Evolutionary conservation across 2,888 invertebrate genomes (phyloP), one percentile per base, ranked within the genome.

Genomic region (Cheilosia pagana): DNA sequence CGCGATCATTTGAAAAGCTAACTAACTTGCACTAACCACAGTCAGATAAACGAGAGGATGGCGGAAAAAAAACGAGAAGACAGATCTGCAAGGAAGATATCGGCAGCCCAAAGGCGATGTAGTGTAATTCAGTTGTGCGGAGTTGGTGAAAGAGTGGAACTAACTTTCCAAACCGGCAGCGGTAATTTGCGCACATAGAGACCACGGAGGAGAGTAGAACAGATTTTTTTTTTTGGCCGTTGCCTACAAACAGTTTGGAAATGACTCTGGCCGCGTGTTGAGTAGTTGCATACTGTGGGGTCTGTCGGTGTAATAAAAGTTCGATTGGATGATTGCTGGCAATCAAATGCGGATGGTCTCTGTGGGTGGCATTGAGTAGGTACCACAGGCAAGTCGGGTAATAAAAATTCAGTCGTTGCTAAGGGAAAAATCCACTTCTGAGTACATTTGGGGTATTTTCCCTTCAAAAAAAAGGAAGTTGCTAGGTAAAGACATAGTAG

Each of bases 1-100:
- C 28, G 10, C 19, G 52, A 28, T 41, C 43, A 70, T 39, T 81
- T 81, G 23, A 57, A 48, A 50, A 81, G 45, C 70, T 68, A 59
- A 72, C 82, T 50, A 67, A 60, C 72, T 74, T 70, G 52, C 48
- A 74, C 50, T 57, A 72, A 25, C 39, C n/a, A 55, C 48, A 5
- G 57, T 39, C 43, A 35, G 25, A 35, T 45, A 52, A 16, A 16
- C 0, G 14, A n/a, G 19, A 23, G 23, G 19, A n/a, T n/a, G n/a
- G 16, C 31, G 12, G 50, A 23, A 39, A 35, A 23, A 50, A 39
- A 8, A 52, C 28, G 4, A 19, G 16, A 35, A 43, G 41, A 59
- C 63, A 55, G 72, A 83, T 83, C 63, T 63, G 21, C 63, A 28
- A 70, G 25, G 14, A 45, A 75, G 74, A 83, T 79, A 83, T 74